phyloP scores from a whole-genome alignment of 2,888 invertebrate species.

The Caenorhabditis angaria region DNA sequence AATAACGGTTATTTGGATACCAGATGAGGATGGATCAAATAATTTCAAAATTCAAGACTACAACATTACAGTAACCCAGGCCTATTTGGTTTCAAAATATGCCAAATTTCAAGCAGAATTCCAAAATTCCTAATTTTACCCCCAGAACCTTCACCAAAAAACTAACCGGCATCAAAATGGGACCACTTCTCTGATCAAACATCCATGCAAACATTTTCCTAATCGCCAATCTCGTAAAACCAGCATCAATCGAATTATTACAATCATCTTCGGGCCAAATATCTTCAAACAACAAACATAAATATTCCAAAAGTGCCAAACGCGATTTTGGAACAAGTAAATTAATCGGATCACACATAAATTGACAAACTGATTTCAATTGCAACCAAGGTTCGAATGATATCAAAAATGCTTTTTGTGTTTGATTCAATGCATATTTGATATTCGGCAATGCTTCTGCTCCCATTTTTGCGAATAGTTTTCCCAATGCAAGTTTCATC shows the following conservation, averaged over 20 bases:
- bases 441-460: slow-evolving; percentile 28
- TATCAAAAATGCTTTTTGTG: slow-evolving; percentile 24
- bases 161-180: slow-evolving; percentile 40
- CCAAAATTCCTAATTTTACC: slow-evolving; percentile 1
- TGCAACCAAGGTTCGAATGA: slow-evolving; percentile 27
- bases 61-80: no score
- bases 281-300: slow-evolving; percentile 36
- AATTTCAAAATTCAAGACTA: no score
- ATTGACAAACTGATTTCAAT: slow-evolving; percentile 34
- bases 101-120: no score
- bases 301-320: slow-evolving; percentile 30
- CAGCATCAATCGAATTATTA: slow-evolving; percentile 16
- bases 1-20: no score
- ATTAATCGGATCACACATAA: slow-evolving; percentile 39
- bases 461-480: slow-evolving; percentile 31
- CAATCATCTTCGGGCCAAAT: slow-evolving; percentile 35
- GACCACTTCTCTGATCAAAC: slow-evolving; percentile 38
- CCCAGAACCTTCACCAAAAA: no score
- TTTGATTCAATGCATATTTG: slow-evolving; percentile 11
- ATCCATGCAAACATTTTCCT: slow-evolving; percentile 40
- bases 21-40: no score
- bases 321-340: slow-evolving; percentile 25
- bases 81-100: no score
- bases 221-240: slow-evolving; percentile 24
- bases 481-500: slow-evolving; percentile 28